Evolutionary conservation across 2,797 vertebrate species (phyloP), one percentile per base, ranked within the genome.

Genomic region (Oryzias sinensis): DNA sequence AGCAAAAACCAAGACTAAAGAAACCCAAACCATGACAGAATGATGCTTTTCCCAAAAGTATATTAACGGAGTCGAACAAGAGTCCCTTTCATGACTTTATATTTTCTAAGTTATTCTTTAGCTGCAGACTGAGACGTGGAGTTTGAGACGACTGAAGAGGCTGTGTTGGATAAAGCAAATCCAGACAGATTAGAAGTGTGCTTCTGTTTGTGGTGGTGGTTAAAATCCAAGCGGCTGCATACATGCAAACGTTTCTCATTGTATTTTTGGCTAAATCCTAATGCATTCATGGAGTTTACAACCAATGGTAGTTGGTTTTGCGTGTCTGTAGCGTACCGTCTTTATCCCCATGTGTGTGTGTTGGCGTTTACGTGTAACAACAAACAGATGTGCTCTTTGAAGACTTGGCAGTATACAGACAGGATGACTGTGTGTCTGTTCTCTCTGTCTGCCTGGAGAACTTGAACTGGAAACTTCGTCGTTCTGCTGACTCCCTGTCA

Each of bases 361-460:
- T 51, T 16, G 22, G 69, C 29, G n/a, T 68, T 56, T 61, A 53
- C 56, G 69, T 61, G 59, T 61, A 71, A 77, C 59, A n/a, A 70
- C 65, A 74, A 76, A 78, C 76, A 77, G 77, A 82, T 85, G 80
- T 6, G 29, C 25, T 70, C 61, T 56, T 57, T 74, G 46, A 75
- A 49, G 59, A 53, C 63, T 82, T 80, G 79, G 83, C 84, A 63
- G 65, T 42, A 9, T 14, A 49, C 50, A 2, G 53, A 42, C 65
- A 25, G 47, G 60, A 83, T 87, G 84, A 87, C 84, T 81, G 76
- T 73, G 74, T 83, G 84, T 87, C 78, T 87, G 80, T 71, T 64
- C 59, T 42, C 54, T 51, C 15, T 40, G 81, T 77, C 74, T 81
- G 74, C 65, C 65, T 65, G 66, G 48, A 79, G 76, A 55, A 77